phyloP scores from a whole-genome alignment of 2,797 vertebrate genomes.

The Platalea minor region DNA sequence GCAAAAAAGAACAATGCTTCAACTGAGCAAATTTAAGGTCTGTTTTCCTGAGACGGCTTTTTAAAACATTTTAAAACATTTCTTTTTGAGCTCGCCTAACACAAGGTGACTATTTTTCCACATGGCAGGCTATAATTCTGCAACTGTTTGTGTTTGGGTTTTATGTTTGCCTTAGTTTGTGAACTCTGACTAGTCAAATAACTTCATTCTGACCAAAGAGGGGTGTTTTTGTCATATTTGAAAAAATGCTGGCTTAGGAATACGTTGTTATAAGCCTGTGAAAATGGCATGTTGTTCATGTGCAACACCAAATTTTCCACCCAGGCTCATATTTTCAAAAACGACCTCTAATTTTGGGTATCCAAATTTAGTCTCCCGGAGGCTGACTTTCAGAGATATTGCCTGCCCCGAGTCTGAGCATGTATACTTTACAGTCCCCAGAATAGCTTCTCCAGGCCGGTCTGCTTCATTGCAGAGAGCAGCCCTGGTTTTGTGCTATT shows the following conservation, averaged over 20 bases:
- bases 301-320: background rate
- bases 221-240: background rate
- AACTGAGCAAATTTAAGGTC: background rate
- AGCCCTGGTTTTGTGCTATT: slow-evolving; percentile 5
- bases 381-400: background rate
- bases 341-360: slow-evolving; percentile 26
- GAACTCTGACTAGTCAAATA: slow-evolving; percentile 2
- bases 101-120: background rate
- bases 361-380: slow-evolving; percentile 7
- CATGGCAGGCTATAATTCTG: background rate
- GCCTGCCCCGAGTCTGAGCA: background rate
- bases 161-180: slow-evolving; percentile 20
- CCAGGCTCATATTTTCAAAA: slow-evolving; percentile 18
- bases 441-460: background rate
- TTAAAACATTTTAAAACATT: background rate
- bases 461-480: background rate
- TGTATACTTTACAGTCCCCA: background rate
- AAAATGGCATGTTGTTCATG: slow-evolving; percentile 20
- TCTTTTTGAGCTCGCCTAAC: background rate
- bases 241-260: background rate
- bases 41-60: background rate
- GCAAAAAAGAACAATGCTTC: background rate
- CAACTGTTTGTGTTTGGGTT: background rate
- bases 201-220: background rate
- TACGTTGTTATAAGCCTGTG: background rate